Evolutionary conservation across 2,113 vertebrate genomes (phyloP).

Genomic region (Pluvialis apricaria): DNA sequence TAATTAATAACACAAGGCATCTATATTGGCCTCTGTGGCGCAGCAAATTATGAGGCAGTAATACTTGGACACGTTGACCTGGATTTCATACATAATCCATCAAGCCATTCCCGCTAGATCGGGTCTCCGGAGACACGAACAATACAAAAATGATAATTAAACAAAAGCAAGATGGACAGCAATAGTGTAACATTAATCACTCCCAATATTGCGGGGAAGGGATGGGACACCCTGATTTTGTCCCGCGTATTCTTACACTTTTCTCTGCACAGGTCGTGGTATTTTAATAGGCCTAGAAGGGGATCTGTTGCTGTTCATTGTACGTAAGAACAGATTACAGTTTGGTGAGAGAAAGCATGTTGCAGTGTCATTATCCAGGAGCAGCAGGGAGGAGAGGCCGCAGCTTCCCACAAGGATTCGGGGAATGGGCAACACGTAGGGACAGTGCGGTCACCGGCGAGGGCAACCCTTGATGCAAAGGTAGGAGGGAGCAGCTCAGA

Average conservation of each 20-base stretch:
- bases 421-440: neutral
- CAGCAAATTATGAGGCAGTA: slow-evolving; percentile 55
- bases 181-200: neutral
- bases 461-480: neutral
- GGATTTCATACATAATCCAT: slow-evolving; percentile 53
- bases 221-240: neutral
- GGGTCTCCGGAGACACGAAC: neutral
- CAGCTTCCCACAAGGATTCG: neutral
- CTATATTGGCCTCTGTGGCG: slow-evolving; percentile 48
- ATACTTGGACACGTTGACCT: slow-evolving; percentile 28
- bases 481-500: neutral
- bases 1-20: slow-evolving; percentile 62
- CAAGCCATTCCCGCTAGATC: neutral
- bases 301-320: neutral
- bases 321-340: neutral
- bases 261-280: neutral
- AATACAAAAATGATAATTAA: neutral
- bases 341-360: neutral
- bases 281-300: neutral
- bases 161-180: slow-evolving; percentile 24
- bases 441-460: rapidly evolving
- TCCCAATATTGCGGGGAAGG: neutral
- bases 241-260: rapidly evolving
- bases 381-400: neutral
- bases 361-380: neutral